Evolutionary conservation across 2,797 vertebrate species (phyloP), one percentile per base, ranked within the genome.

Genomic region (Pipistrellus nathusii): DNA sequence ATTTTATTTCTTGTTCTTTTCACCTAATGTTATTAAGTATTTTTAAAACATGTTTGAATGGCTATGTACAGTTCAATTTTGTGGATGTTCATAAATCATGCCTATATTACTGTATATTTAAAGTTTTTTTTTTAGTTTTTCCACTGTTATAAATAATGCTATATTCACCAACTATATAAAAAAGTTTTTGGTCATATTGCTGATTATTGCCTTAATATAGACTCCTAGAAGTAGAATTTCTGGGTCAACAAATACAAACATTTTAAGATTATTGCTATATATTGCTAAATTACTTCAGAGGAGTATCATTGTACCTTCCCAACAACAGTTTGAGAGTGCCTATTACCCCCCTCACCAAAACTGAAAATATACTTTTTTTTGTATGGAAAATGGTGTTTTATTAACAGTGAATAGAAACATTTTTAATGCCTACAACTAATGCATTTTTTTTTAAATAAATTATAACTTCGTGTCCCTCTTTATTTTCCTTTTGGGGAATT

Each of bases 251-350:
- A 90, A 93, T 41, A 64, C 21, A 72, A 15, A 72, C 23, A 62
- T 90, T 94, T 92, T 82, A 83, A 85, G 88, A 90, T n/a, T 66
- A 8, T 78, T 90, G 48, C 27, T 87, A 5, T 51, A 8, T 84
- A 66, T 92, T 92, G 32, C 35, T 62, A 73, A 0, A 84, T 91
- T 96, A 44, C 94, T 96, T 96, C 94, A 96, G 95, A 96, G 88
- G 95, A 95, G 71, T 85, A 72, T 85, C 82, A 38, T 68, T 85
- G 27, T 82, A 66, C 75, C 73, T 51, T 88, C 66, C 75, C 53
- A 82, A 62, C 3, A 88, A 71, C 53, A 93, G 35, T 72, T 78
- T 86, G 71, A 94, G n/a, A 71, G 69, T 90, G 14, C 62, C 46
- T 73, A 0, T 64, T 71, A 64, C 4, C 51, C 35, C 35, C 41